Conservation (phyloP, 2,113 vertebrate genomes). For the Panurus biarmicus region DNA sequence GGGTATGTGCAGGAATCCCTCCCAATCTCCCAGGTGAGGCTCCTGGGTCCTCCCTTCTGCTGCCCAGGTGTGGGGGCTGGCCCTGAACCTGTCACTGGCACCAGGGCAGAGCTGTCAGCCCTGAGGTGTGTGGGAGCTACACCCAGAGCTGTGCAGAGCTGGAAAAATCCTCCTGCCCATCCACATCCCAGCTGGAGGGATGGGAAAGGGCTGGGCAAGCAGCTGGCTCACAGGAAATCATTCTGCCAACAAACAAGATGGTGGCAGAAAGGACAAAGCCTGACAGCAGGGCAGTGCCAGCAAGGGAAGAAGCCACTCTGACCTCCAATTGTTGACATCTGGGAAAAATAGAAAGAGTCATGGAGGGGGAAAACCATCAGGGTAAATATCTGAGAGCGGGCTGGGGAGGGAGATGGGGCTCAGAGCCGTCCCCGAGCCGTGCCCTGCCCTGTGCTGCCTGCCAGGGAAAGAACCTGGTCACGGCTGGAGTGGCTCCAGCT, state of each 20-base stretch:
- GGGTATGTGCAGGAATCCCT: neutral
- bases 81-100: neutral
- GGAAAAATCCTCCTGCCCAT: neutral
- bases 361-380: neutral
- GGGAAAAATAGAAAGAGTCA: neutral
- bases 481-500: fast-evolving
- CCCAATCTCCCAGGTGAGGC: neutral
- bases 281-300: neutral
- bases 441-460: neutral
- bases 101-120: neutral
- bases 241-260: neutral
- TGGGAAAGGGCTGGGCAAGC: neutral
- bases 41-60: neutral
- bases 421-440: neutral
- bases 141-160: neutral
- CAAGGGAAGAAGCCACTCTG: neutral
- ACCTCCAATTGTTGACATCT: neutral
- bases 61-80: neutral
- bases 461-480: neutral
- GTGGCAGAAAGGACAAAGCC: neutral
- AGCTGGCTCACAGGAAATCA: neutral
- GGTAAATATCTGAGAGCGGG: neutral
- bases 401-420: neutral
- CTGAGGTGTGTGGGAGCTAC: neutral
- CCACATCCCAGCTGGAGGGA: neutral